Percentiles rank a stretch among this genome's conserved stretches.
These are phyloP conservation scores for Protonibea diacanthus DNA, from an alignment of 2,797 vertebrate genomes.

Conservation along the genomic window DNA sequence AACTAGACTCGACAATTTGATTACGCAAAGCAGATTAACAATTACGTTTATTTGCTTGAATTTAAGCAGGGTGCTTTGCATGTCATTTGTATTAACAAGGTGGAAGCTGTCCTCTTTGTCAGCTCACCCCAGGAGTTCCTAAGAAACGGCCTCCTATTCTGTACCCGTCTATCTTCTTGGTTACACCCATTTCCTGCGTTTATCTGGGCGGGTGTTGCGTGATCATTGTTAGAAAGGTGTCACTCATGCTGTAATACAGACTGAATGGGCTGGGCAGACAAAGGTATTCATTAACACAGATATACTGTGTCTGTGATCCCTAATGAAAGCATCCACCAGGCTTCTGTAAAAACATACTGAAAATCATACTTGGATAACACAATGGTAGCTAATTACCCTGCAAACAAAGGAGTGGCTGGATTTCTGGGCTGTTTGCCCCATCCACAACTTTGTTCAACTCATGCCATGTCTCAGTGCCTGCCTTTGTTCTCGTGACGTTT, in stretches of 20 bases:
- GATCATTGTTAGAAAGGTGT: slow-evolving; percentile 62
- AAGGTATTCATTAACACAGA: slow-evolving; percentile 45
- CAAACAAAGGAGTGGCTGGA: slow-evolving; percentile 57
- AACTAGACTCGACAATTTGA: slow-evolving; percentile 25
- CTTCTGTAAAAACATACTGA: slow-evolving; percentile 22
- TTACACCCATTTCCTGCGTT: slow-evolving; percentile 66
- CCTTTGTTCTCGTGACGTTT: slow-evolving; percentile 37
- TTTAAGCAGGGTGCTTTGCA: neutral
- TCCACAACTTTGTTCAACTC: slow-evolving; percentile 18
- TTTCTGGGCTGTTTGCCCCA: slow-evolving; percentile 3
- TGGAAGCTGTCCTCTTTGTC: slow-evolving; percentile 48
- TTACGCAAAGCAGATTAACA: slow-evolving; percentile 36
- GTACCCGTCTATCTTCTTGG: slow-evolving; percentile 13
- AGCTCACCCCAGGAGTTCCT: slow-evolving; percentile 54
- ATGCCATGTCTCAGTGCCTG: slow-evolving; percentile 27
- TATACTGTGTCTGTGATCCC: slow-evolving; percentile 36
- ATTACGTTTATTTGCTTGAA: slow-evolving; percentile 9
- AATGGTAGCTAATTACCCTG: slow-evolving; percentile 49
- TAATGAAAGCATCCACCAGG: slow-evolving; percentile 29
- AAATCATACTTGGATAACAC: slow-evolving; percentile 32
- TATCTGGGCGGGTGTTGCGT: slow-evolving; percentile 45
- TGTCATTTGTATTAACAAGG: slow-evolving; percentile 38
- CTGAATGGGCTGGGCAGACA: slow-evolving; percentile 35
- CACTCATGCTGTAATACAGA: slow-evolving; percentile 31
- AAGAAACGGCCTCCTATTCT: slow-evolving; percentile 23